phyloP scores from a whole-genome alignment of 2,113 vertebrate species.

The Kryptolebias marmoratus region DNA sequence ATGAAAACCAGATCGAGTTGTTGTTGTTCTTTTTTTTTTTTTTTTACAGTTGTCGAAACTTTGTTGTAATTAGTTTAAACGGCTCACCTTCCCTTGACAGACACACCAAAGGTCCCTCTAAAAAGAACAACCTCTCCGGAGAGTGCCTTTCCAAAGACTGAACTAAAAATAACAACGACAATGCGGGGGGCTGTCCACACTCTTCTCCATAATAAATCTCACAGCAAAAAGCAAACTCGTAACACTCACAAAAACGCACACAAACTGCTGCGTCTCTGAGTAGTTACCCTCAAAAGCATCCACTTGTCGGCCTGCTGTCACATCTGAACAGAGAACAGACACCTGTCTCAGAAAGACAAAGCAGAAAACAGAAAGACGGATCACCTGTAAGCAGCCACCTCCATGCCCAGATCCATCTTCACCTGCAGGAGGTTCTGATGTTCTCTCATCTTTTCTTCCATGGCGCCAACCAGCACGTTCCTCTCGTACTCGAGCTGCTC shows the following conservation, averaged over 20 bases:
- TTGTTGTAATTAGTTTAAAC: conserved; percentile 17
- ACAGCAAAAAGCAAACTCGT: conserved; percentile 59
- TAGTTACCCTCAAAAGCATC: conserved; percentile 53
- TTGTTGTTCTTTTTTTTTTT: background rate
- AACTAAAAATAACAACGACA: conserved; percentile 78
- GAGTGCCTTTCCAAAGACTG: conserved; percentile 64
- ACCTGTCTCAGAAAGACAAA: too few species aligned
- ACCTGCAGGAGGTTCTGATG: conserved; percentile 91
- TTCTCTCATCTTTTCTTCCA: conserved; percentile 87
- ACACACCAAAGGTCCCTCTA: conserved; percentile 34
- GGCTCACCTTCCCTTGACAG: conserved; percentile 43
- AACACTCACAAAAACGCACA: conserved; percentile 48
- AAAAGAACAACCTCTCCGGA: conserved; percentile 57
- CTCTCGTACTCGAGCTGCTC: conserved; percentile 89
- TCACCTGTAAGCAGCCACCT: conserved; percentile 94
- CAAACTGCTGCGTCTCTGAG: conserved; percentile 23
- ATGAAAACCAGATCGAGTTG: conserved; percentile 35
- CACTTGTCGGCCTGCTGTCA: background rate
- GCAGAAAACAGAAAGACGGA: background rate
- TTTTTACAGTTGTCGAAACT: background rate
- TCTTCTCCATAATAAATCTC: conserved; percentile 50
- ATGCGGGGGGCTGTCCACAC: conserved; percentile 48
- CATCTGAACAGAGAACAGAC: too few species aligned
- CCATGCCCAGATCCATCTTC: conserved; percentile 91
- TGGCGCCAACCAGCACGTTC: conserved; percentile 80